Evolutionary conservation across 2,113 vertebrate species (phyloP), one percentile per base, ranked within the genome.

Genomic region (Platycercus adscitus): DNA sequence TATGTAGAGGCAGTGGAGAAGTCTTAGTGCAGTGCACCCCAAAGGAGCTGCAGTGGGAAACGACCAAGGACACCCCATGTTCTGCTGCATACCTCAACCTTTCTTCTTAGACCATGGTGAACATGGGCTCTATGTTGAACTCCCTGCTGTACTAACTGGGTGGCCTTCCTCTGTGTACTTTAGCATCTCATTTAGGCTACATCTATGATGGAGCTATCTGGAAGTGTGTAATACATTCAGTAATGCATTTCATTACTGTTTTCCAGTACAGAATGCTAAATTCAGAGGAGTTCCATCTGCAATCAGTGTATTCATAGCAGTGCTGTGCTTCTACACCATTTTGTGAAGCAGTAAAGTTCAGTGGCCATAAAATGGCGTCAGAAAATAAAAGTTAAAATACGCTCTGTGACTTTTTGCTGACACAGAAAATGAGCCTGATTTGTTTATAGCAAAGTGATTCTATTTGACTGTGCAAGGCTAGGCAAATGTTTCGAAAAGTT

Each of bases 361-460:
- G 60, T 20, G 52, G 47, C 73, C 50, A 17, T 86, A 89, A 96
- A 96, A 96, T 92, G 64, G 69, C 7, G 2, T 70, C 78, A 63
- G 53, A 76, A 87, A 86, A 81, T 73, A 66, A 65, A 92, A 76
- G 46, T 81, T 88, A 53, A 93, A 91, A 84, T 37, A 29, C 2
- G 1, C 31, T 76, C 35, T 43, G 52, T 71, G 68, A 80, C 24
- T 86, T 90, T 80, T 82, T 86, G 39, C 88, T 77, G 63, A 68
- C 86, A 86, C 31, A 37, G 29, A 84, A 70, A 81, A 83, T 88
- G 71, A 72, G 58, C 18, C 31, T 76, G 81, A 65, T 70, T 91
- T 80, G 16, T 72, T 91, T 86, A 44, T 39, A 60, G 52, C 29
- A 12, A 65, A 85, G 24, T 66, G 73, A 66, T 91, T 94, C 61